phyloP scores from a whole-genome alignment of 1,140 invertebrate species.

The Euwallacea similis region DNA sequence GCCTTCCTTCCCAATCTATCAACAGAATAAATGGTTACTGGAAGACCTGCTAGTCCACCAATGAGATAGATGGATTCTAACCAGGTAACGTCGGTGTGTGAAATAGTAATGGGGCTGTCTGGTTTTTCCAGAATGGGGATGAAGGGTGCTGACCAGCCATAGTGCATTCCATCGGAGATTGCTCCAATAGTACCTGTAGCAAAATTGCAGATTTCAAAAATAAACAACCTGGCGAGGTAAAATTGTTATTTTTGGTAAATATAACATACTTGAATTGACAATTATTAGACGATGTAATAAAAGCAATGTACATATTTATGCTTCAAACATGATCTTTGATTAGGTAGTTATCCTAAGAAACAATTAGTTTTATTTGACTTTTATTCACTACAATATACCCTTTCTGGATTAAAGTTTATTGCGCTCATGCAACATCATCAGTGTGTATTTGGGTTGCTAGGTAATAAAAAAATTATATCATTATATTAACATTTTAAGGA shows the following conservation, averaged over 20 bases:
- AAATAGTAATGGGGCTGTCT: conserved; percentile 48
- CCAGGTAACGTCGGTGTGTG: conserved; percentile 59
- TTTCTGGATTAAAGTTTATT: too few species aligned
- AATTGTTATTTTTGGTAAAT: background rate
- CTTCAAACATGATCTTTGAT: background rate
- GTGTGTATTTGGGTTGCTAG: too few species aligned
- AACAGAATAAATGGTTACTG: conserved; percentile 58
- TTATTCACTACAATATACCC: too few species aligned
- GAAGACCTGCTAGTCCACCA: conserved; percentile 63
- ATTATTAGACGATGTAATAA: background rate
- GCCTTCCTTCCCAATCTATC: conserved; percentile 67
- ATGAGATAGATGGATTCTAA: conserved; percentile 64
- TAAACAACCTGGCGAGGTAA: background rate
- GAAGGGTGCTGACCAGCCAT: conserved; percentile 66
- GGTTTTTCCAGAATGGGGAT: conserved; percentile 55
- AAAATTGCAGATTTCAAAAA: background rate
- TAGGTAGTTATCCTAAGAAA: background rate
- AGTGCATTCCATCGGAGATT: conserved; percentile 49
- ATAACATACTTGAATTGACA: background rate
- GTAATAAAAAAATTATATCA: too few species aligned
- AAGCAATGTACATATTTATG: background rate
- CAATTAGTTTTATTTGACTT: background rate
- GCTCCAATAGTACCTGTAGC: conserved; percentile 44
- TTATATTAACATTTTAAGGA: too few species aligned
- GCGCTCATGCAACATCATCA: too few species aligned